Evolutionary conservation across 2,888 invertebrate genomes (phyloP).

Genomic region (Eueremaeus valkanovi): DNA sequence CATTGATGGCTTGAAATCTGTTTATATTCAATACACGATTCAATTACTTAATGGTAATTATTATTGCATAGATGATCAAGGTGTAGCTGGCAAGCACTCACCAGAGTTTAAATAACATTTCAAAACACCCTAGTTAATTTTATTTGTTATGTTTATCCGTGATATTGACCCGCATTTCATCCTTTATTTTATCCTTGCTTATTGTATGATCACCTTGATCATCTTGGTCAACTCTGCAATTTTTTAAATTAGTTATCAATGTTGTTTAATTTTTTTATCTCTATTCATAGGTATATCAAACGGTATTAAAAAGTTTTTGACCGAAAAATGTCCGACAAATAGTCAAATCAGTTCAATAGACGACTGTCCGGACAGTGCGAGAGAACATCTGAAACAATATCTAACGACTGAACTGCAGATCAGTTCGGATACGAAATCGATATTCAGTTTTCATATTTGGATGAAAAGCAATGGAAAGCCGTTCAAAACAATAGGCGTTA

Average conservation of each 20-base stretch:
- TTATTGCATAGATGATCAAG: no score
- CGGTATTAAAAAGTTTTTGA: constrained; percentile 43
- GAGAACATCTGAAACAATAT: not conserved
- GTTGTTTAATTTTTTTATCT: no score
- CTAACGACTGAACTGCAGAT: not conserved
- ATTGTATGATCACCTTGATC: no score
- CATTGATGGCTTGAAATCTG: constrained; percentile 42
- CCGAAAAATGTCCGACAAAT: constrained; percentile 17
- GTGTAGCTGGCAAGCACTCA: no score
- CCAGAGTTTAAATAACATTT: no score
- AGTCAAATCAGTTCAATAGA: not conserved
- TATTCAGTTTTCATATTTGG: not conserved
- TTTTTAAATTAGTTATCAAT: no score
- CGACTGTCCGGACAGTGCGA: not conserved
- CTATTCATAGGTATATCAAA: constrained; percentile 36
- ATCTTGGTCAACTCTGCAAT: no score
- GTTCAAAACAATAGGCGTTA: not conserved
- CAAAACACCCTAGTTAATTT: no score
- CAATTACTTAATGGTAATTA: no score
- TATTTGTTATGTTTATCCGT: no score
- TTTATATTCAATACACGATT: not conserved
- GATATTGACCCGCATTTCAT: no score
- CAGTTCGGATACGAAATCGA: not conserved
- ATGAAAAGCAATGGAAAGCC: not conserved
- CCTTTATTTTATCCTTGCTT: no score